Evolutionary conservation across 1,140 invertebrate genomes (phyloP), one percentile per base, ranked within the genome.

Genomic region (Saccostrea glomerata): DNA sequence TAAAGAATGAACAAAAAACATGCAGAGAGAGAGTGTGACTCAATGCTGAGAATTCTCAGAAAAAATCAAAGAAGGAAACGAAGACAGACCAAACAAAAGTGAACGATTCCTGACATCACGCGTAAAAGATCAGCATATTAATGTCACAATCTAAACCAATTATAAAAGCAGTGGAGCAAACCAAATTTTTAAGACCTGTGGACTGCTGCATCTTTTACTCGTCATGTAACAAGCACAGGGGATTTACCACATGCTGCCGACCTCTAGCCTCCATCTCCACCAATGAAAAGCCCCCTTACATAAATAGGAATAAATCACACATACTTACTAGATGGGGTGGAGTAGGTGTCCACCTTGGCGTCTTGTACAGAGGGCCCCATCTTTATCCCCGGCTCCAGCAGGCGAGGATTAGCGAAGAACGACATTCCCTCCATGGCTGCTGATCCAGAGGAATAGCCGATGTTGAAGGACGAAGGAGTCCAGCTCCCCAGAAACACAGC

Each of bases 401-500:
- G 89, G 25, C 89, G 88, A 60, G 92, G 92, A 84, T 90, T 91
- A 85, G 89, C 86, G 23, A 91, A 89, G 73, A 92, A 90, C 36
- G 90, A 86, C 63, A 88, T 56, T 85, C 86, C 56, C 84, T 89
- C 86, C 86, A 91, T 86, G 55, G 84, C 63, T 23, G 82, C 54
- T 47, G 92, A 84, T 84, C 89, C 87, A 17, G 90, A 87, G 55
- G 90, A 91, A 90, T 94, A 94, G 54, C 94, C 94, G 86, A 94
- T 92, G 90, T 93, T 94, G 25, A 94, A 90, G 25, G 93, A 93
- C 13, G 92, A 92, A 30, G 94, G 94, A 30, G 93, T 92, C 94
- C 94, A 94, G 87, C 93, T 92, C 47, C 95, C 95, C 54, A 95
- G 89, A 89, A 95, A 95, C 82, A 95, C 93, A 87, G 95, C 94